Evolutionary conservation across 1,140 invertebrate genomes (phyloP).

Genomic region (Drosophila mauritiana): DNA sequence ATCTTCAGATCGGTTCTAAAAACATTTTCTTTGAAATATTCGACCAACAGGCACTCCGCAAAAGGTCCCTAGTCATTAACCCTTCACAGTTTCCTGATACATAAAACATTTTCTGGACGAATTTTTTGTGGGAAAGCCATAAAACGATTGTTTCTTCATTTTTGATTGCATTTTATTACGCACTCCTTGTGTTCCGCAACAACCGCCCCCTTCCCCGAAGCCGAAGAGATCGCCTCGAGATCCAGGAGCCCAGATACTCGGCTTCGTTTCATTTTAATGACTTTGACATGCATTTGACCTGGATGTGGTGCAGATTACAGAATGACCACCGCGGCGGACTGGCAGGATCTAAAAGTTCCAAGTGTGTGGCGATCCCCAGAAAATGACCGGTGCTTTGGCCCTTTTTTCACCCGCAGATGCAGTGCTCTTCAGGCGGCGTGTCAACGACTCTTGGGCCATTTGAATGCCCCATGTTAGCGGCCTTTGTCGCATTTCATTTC

Average conservation of each 20-base stretch:
- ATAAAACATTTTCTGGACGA: slow-evolving; percentile 58
- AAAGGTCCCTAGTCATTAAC: slow-evolving; percentile 53
- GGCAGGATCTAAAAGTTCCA: slow-evolving; percentile 39
- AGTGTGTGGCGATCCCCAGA: slow-evolving; percentile 7
- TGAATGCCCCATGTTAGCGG: slow-evolving; percentile 72
- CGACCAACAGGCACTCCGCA: slow-evolving; percentile 6
- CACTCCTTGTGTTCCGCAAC: slow-evolving; percentile 51
- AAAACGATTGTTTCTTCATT: slow-evolving; percentile 41
- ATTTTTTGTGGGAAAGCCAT: slow-evolving; percentile 66
- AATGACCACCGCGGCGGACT: slow-evolving; percentile 47
- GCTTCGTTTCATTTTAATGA: slow-evolving; percentile 52
- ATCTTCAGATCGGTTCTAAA: slow-evolving; percentile 14
- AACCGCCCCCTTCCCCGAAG: slow-evolving; percentile 15
- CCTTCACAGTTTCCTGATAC: slow-evolving; percentile 60
- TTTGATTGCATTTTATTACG: slow-evolving; percentile 64
- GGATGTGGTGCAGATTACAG: slow-evolving; percentile 28
- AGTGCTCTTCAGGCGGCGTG: slow-evolving; percentile 39
- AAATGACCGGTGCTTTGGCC: not conserved
- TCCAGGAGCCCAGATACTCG: slow-evolving; percentile 53
- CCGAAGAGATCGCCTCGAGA: slow-evolving; percentile 18
- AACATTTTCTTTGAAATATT: slow-evolving; percentile 39
- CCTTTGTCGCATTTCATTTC: slow-evolving; percentile 64
- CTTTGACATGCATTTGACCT: slow-evolving; percentile 75
- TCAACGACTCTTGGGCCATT: slow-evolving; percentile 67
- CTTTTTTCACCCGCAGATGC: not conserved